Evolutionary conservation across 2,797 vertebrate species (phyloP), one percentile per base, ranked within the genome.

Genomic region (Sylvia borin): DNA sequence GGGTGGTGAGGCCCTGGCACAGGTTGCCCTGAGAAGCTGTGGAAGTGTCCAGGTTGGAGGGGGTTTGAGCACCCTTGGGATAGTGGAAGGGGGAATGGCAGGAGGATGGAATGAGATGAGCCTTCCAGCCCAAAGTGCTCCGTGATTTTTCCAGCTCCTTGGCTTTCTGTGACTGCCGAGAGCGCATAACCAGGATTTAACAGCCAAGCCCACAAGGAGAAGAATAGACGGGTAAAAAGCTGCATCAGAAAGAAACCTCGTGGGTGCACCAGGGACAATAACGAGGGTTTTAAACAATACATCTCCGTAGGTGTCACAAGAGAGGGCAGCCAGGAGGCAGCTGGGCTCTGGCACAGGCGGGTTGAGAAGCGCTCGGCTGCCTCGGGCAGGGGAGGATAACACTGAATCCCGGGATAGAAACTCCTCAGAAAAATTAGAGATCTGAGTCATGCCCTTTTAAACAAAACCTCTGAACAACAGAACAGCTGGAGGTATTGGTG

Each of bases 271-370:
- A 48, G 43, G 66, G 74, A 20, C 19, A 57, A 31, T 16, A 47
- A 7, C 0, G 47, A 31, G 77, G 29, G 29, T 29, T 92, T 92
- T 32, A 45, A 85, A 38, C 74, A 50, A 34, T 1, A 11, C 58
- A 32, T 51, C 62, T 87, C 81, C 1, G 0, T 4, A 32, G 80
- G 65, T 90, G 76, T 60, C 80, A 57, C 42, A 5, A 5, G 17
- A 3, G 74, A 77, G 73, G 88, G 87, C 87, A 82, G 90, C 84
- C 94, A 76, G 84, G 42, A 95, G 90, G 84, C 91, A 89, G 84
- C 18, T 10, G 11, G 62, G 29, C 70, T 27, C 54, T 26, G 94
- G 85, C 93, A 47, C 51, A 7, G 57, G 60, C 60, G 48, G 83
- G 4, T 1, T 34, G 40, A 0, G n/a, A 21, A 55, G 74, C 27